Conservation (phyloP, 2,113 vertebrate genomes). For the Antidorcas marsupialis region DNA sequence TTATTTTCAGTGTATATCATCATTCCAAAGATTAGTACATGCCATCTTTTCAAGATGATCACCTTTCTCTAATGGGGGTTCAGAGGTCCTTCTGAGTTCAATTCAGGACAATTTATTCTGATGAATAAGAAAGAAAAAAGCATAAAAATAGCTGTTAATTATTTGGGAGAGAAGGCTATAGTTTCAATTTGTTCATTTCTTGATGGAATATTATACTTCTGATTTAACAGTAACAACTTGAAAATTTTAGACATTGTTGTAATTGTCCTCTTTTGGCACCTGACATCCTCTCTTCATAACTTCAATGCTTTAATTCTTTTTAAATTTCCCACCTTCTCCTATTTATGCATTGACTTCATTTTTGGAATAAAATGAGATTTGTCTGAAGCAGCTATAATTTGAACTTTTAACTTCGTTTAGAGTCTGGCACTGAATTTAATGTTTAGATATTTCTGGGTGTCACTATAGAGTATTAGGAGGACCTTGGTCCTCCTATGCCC, state of each 20-base stretch:
- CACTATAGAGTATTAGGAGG: neutral
- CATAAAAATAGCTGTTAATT: neutral
- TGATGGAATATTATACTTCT: neutral
- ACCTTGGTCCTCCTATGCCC: neutral
- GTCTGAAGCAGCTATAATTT: neutral
- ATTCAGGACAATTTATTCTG: neutral
- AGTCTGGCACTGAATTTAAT: neutral
- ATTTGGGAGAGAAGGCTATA: neutral
- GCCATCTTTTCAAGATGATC: neutral
- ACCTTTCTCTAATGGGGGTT: neutral
- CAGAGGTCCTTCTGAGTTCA: neutral
- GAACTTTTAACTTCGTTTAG: neutral
- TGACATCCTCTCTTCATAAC: neutral
- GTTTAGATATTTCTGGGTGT: neutral
- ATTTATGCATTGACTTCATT: neutral
- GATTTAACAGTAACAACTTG: neutral
- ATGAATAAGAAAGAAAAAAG: neutral
- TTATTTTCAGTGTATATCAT: neutral
- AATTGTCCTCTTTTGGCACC: neutral
- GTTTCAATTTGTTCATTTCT: constrained; percentile 1
- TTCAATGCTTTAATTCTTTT: neutral
- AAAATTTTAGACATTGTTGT: neutral
- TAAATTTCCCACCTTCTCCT: neutral
- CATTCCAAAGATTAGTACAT: neutral
- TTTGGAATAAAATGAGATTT: constrained; percentile 2